Conservation (phyloP, 2,797 vertebrate genomes). For the Gymnocypris eckloni region DNA sequence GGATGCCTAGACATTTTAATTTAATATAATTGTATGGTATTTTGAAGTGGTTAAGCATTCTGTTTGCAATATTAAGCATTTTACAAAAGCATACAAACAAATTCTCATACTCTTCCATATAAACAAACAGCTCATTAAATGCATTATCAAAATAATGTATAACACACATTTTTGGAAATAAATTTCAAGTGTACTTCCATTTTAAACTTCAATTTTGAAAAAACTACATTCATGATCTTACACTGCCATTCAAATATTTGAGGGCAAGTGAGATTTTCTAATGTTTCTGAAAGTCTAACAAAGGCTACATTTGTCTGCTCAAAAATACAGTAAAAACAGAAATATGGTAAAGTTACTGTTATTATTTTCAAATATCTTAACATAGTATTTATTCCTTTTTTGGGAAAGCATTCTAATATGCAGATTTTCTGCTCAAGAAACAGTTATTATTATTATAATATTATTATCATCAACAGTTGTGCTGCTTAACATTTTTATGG, state of each 20-base stretch:
- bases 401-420: background rate
- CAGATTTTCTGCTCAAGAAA: background rate
- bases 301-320: background rate
- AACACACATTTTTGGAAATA: background rate
- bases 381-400: background rate
- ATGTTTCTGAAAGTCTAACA: background rate
- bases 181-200: background rate
- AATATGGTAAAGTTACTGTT: background rate
- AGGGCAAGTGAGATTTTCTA: background rate
- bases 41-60: background rate
- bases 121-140: background rate
- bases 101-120: background rate
- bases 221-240: background rate
- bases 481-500: background rate
- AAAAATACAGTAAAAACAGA: background rate
- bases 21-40: background rate
- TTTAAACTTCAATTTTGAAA: background rate
- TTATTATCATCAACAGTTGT: background rate
- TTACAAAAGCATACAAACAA: background rate
- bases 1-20: conserved; percentile 18
- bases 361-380: background rate
- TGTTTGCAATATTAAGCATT: background rate
- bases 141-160: background rate
- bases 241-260: background rate
- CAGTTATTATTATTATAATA: background rate